Conservation (phyloP, 2,113 vertebrate genomes). For the Loxodonta africana region DNA sequence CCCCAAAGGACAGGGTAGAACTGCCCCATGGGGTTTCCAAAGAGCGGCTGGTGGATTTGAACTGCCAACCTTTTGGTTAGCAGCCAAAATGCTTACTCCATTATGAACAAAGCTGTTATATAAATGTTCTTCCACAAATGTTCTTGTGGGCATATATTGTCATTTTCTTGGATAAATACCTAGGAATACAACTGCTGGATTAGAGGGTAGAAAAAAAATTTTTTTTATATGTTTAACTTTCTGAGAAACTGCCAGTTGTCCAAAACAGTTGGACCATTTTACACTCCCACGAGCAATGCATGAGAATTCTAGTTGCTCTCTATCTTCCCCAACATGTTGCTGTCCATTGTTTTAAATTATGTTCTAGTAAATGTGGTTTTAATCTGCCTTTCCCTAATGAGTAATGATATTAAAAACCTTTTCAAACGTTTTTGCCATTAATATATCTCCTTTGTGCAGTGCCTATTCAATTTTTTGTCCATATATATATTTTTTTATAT, state of each 20-base stretch:
- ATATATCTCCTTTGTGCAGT: background rate
- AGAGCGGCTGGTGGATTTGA: no score
- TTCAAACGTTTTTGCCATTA: background rate
- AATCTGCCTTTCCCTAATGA: background rate
- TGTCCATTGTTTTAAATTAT: background rate
- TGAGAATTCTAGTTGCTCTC: background rate
- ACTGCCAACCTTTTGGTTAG: no score
- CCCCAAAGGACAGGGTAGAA: no score
- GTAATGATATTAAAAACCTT: background rate
- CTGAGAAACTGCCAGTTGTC: background rate
- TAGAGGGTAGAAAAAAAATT: background rate
- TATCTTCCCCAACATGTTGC: background rate
- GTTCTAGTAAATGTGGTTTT: background rate
- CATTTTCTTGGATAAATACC: background rate
- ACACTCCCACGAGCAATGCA: background rate
- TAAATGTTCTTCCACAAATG: background rate
- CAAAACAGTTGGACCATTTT: background rate
- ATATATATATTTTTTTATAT: background rate
- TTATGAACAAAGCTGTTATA: background rate
- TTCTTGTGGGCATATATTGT: background rate
- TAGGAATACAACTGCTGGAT: background rate
- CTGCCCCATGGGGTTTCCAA: no score
- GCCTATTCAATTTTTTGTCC: background rate
- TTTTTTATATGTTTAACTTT: background rate
- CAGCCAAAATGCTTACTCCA: no score